Evolutionary conservation across 1,140 invertebrate species (phyloP).

Genomic region (Sycophila sp.): DNA sequence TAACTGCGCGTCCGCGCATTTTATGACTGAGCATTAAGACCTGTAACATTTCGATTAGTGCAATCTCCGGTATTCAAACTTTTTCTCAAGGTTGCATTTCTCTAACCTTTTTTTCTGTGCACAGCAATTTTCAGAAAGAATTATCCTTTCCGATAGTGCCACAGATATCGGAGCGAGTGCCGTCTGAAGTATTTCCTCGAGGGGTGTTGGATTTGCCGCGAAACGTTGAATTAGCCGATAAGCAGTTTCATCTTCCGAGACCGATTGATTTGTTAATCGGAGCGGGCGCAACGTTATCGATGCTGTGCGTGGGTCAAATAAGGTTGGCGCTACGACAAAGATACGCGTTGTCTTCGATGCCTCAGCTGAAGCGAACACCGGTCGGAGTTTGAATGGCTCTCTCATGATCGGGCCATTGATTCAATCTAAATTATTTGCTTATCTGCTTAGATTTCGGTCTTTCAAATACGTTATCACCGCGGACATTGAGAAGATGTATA

Average conservation of each 20-base stretch:
- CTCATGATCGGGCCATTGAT: neutral
- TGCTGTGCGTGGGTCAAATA: slow-evolving; percentile 22
- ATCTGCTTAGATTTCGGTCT: neutral
- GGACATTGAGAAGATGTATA: neutral
- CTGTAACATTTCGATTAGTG: too few relatives aligned
- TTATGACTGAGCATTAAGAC: neutral
- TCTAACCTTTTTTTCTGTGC: neutral
- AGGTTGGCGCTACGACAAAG: slow-evolving; percentile 44
- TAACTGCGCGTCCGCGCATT: neutral
- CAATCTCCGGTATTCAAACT: too few relatives aligned
- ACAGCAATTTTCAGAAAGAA: neutral
- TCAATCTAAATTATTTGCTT: neutral
- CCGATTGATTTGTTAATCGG: slow-evolving; percentile 23
- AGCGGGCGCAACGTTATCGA: slow-evolving; percentile 27
- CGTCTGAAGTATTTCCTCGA: slow-evolving; percentile 14
- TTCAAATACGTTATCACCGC: neutral
- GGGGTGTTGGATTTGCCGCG: neutral
- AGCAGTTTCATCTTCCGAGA: slow-evolving; percentile 31
- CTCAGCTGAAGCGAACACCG: neutral
- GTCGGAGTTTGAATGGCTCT: neutral
- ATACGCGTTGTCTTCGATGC: slow-evolving; percentile 37
- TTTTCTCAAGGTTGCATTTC: too few relatives aligned
- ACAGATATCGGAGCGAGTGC: neutral
- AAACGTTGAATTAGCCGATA: slow-evolving; percentile 36
- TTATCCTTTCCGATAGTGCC: neutral